Evolutionary conservation across 2,113 vertebrate genomes (phyloP), one percentile per base, ranked within the genome.

Genomic region (Siniperca chuatsi): DNA sequence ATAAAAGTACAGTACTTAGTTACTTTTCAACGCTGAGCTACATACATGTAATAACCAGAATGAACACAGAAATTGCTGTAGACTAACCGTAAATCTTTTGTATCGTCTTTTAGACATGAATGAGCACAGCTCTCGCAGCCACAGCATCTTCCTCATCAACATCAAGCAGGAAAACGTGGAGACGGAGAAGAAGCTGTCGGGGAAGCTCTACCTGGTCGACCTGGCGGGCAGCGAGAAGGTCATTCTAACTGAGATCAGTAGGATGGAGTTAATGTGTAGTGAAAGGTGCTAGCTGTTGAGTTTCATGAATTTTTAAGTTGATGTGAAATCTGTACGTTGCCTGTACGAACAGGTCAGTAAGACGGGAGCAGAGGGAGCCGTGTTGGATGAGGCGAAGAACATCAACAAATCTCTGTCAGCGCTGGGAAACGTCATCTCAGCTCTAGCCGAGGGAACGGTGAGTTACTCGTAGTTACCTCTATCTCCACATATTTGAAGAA

Each of bases 321-420:
- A 12, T 15, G 15, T 58, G 11, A 37, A 29, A 16, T 23, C 21
- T 58, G 11, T 11, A 0, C 12, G 16, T 13, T 4, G 15, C 0
- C 4, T 86, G 88, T 82, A 73, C 23, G 50, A 35, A 44, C 90
- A 99, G 98, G 98, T 99, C 95, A 99, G 98, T 95, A 99, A 99
- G 96, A 99, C 98, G 0, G 98, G 98, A 91, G 98, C 98, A 0
- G 98, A 99, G 94, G 98, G 98, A 4, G 95, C 98, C 3, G 98
- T 99, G 76, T 93, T 99, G 12, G 98, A 99, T 0, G 98, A 99
- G 94, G 98, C 98, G 25, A 99, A 99, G 97, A 99, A 99, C 92
- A 99, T 99, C 96, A 99, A 99, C 94, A 99, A 99, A 67, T 99
- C 98, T 92, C 92, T 99, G 92, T 99, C 97, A 50, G 98, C 98